A percentile compares a stretch with the other conserved stretches of the same genome.
Evolutionary conservation across 1,140 invertebrate species (phyloP).

Genomic region (Berghia stephanieae): DNA sequence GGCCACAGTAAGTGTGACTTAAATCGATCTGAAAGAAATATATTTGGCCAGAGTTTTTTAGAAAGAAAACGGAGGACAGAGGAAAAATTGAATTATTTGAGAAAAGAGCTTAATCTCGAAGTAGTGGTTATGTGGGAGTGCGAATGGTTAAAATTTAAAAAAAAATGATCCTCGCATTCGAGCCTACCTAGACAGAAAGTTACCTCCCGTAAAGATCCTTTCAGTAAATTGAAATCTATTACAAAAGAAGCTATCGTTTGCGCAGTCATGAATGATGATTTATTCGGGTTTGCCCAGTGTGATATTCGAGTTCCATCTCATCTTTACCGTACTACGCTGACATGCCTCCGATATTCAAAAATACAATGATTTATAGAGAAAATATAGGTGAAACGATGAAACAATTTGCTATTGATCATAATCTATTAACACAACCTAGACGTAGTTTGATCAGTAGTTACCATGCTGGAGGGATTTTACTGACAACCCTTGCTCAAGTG

Average conservation of each 20-base stretch:
- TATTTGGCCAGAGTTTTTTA: neutral
- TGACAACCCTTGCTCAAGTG: conserved; percentile 40
- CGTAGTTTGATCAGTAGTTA: conserved; percentile 38
- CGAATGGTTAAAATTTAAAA: neutral
- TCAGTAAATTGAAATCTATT: neutral
- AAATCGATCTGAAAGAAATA: neutral
- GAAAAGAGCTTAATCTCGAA: neutral
- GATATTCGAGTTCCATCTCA: conserved; percentile 35
- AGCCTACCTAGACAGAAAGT: neutral
- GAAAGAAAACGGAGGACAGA: neutral
- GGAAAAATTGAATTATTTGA: neutral
- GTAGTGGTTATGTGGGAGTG: conserved; percentile 19
- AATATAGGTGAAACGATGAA: conserved; percentile 40
- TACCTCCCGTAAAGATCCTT: neutral
- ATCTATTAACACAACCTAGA: conserved; percentile 32
- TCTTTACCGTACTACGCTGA: conserved; percentile 32
- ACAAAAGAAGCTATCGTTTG: conserved; percentile 9
- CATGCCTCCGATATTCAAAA: conserved; percentile 39
- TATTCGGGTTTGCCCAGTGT: conserved; percentile 37
- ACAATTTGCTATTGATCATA: conserved; percentile 23
- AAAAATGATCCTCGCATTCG: neutral
- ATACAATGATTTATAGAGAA: conserved; percentile 25
- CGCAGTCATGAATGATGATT: neutral
- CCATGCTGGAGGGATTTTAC: conserved; percentile 36
- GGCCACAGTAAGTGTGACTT: no score